Conservation (phyloP, 2,797 vertebrate species). For the Streptopelia turtur region DNA sequence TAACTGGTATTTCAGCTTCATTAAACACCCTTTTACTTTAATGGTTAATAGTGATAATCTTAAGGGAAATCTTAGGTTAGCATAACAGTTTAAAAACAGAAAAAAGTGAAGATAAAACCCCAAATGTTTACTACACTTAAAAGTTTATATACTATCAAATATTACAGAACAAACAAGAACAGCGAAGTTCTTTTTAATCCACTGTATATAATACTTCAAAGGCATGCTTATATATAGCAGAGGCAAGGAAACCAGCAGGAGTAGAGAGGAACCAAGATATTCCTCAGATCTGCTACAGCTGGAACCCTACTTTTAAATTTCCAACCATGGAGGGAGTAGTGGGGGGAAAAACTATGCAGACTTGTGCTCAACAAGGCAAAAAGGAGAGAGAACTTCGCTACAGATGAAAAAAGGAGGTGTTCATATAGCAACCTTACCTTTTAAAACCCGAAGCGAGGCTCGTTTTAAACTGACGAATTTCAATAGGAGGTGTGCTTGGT, state of each 20-base stretch:
- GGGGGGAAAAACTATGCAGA: background rate
- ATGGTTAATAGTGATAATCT: background rate
- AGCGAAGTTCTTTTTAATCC: background rate
- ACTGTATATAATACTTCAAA: background rate
- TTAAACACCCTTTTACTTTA: background rate
- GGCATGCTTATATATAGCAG: background rate
- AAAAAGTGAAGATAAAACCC: background rate
- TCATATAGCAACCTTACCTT: conserved; percentile 79
- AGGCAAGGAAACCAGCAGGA: background rate
- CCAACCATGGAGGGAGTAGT: accelerated
- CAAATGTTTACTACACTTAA: background rate
- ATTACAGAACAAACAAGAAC: background rate
- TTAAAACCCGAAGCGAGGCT: conserved; percentile 83
- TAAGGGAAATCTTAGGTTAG: background rate
- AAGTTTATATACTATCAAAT: background rate
- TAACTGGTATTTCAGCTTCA: background rate
- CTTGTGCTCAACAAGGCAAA: background rate
- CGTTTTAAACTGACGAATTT: conserved; percentile 73
- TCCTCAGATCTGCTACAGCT: background rate
- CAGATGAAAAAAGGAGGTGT: background rate
- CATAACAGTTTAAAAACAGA: background rate
- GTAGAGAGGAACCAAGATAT: background rate
- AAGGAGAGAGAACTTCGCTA: background rate
- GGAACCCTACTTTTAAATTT: background rate
- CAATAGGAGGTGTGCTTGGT: conserved; percentile 72